phyloP scores from a whole-genome alignment of 2,797 vertebrate species.

The Adrianichthys oophorus region DNA sequence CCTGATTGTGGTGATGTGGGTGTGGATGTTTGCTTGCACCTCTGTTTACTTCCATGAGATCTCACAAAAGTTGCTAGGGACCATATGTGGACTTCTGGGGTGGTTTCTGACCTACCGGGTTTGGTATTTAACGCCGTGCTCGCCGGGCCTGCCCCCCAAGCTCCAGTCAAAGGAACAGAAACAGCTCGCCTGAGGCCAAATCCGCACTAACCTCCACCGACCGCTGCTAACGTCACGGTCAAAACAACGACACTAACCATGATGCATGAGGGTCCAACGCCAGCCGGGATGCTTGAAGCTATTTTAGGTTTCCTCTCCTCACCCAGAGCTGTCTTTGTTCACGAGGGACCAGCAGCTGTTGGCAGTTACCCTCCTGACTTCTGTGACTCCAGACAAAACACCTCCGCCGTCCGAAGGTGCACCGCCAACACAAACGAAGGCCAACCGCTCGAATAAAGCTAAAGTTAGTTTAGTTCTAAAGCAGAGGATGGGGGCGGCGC shows the following conservation, averaged over 20 bases:
- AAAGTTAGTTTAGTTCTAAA: too few relatives aligned
- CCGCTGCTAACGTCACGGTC: constrained; percentile 4
- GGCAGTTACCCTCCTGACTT: too few relatives aligned
- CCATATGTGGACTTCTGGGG: constrained; percentile 78
- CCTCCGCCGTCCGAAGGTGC: too few relatives aligned
- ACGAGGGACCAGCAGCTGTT: too few relatives aligned
- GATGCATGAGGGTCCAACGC: constrained; percentile 38
- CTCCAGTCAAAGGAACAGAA: constrained; percentile 53
- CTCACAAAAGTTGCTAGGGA: constrained; percentile 87
- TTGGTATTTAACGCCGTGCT: constrained; percentile 88
- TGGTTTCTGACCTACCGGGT: constrained; percentile 88
- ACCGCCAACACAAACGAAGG: too few relatives aligned
- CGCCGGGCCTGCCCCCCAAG: constrained; percentile 87
- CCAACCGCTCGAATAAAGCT: too few relatives aligned
- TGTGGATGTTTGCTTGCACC: constrained; percentile 92
- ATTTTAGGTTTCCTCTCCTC: constrained; percentile 31
- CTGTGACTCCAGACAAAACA: too few relatives aligned
- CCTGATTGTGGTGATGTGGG: constrained; percentile 81
- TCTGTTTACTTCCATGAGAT: constrained; percentile 90
- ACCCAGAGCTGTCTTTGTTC: too few relatives aligned
- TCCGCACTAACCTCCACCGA: not conserved
- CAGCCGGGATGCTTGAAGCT: constrained; percentile 36
- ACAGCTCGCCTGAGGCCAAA: constrained; percentile 48
- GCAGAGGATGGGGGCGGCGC: too few relatives aligned
- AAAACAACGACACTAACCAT: constrained; percentile 21